phyloP scores from a whole-genome alignment of 2,888 invertebrate genomes.

The Eugnorisma glareosa region DNA sequence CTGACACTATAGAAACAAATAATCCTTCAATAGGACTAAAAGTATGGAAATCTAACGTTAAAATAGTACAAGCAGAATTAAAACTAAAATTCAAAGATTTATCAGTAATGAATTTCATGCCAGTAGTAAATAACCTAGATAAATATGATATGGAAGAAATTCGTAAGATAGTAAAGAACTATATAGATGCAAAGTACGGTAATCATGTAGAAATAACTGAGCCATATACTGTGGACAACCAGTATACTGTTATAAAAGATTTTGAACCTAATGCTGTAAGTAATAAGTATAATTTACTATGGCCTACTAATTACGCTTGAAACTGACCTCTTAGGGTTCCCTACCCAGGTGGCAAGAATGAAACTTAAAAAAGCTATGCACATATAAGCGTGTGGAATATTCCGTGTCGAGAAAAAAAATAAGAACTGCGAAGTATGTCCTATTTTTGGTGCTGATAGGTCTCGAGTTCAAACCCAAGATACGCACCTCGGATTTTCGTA shows the following conservation, averaged over 20 bases:
- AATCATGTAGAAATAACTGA: conserved; percentile 53
- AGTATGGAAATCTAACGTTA: conserved; percentile 63
- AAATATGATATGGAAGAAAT: conserved; percentile 47
- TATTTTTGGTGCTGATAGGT: too few species aligned
- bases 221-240: conserved; percentile 45
- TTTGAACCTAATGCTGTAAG: conserved; percentile 1
- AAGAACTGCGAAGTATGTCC: too few species aligned
- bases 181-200: conserved; percentile 60
- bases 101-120: conserved; percentile 63
- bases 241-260: conserved; percentile 45
- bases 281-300: conserved; percentile 55
- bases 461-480: too few species aligned
- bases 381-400: neutral
- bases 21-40: conserved; percentile 59
- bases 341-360: neutral
- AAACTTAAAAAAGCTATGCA: neutral
- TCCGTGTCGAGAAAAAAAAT: neutral
- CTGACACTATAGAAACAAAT: conserved; percentile 30
- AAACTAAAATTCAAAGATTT: conserved; percentile 55
- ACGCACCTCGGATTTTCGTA: too few species aligned
- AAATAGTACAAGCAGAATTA: conserved; percentile 61
- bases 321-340: neutral
- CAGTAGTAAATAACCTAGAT: conserved; percentile 50
- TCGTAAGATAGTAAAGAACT: conserved; percentile 47
- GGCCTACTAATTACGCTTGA: conserved; percentile 58